Evolutionary conservation across 2,888 invertebrate species (phyloP).

Genomic region (Liposcelis brunnea): DNA sequence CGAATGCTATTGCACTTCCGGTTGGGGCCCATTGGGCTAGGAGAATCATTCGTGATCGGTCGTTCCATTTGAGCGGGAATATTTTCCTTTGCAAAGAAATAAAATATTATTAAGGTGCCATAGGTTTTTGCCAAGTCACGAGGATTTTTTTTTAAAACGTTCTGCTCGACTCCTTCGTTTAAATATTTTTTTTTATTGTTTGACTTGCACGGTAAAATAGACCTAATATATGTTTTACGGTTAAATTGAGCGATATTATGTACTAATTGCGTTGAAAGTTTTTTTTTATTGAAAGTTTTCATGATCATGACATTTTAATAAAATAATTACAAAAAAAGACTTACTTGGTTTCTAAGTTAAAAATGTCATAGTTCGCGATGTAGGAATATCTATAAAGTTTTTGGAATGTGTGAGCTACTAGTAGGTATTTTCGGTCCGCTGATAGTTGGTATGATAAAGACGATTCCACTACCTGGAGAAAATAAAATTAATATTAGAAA

Average conservation of each 20-base stretch:
- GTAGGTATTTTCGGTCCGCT: slow-evolving; percentile 42
- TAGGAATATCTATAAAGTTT: slow-evolving; percentile 24
- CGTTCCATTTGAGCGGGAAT: slow-evolving; percentile 28
- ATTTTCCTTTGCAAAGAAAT: slow-evolving; percentile 22
- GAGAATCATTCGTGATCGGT: slow-evolving; percentile 37
- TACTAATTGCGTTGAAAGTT: slow-evolving; percentile 12
- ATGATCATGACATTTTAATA: too few relatives aligned
- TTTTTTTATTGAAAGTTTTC: too few relatives aligned
- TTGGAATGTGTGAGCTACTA: slow-evolving; percentile 42
- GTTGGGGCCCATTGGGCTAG: slow-evolving; percentile 41
- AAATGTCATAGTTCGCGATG: slow-evolving; percentile 4
- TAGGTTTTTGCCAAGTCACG: slow-evolving; percentile 5
- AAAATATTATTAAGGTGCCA: slow-evolving; percentile 1
- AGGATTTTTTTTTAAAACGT: slow-evolving; percentile 7
- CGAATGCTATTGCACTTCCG: slow-evolving; percentile 29
- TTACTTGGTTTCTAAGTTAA: slow-evolving; percentile 32
- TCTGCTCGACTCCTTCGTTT: slow-evolving; percentile 7
- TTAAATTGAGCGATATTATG: slow-evolving; percentile 1
- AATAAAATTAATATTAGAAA: slow-evolving; percentile 9
- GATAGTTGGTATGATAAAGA: slow-evolving; percentile 41
- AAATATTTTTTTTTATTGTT: too few relatives aligned
- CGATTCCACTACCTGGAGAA: slow-evolving; percentile 23
- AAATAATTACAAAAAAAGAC: too few relatives aligned
- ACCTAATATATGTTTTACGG: too few relatives aligned
- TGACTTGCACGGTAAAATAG: slow-evolving; percentile 3